phyloP scores from a whole-genome alignment of 2,888 invertebrate species.

The Sinohyriopsis cumingii region DNA sequence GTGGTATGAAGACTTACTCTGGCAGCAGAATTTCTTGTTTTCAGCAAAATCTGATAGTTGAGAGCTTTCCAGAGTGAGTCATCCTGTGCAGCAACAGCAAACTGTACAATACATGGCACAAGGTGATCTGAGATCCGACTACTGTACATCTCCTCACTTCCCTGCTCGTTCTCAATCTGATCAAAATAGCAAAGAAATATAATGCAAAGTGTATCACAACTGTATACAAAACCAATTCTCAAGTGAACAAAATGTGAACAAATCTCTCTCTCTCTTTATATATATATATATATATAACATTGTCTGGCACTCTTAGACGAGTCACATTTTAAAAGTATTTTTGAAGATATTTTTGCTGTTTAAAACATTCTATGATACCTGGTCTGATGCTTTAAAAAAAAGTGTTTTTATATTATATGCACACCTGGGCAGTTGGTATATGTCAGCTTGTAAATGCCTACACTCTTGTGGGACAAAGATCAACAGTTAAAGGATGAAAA shows the following conservation, averaged over 20 bases:
- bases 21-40: conserved; percentile 85
- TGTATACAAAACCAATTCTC: not conserved
- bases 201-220: not conserved
- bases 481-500: too few species aligned
- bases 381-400: too few species aligned
- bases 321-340: too few species aligned
- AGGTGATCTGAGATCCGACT: conserved; percentile 78
- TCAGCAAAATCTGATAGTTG: conserved; percentile 90
- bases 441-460: too few species aligned
- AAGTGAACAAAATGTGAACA: not conserved
- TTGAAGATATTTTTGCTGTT: too few species aligned
- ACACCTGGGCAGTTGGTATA: too few species aligned
- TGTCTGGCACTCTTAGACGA: too few species aligned
- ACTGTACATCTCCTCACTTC: conserved; percentile 77
- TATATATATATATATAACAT: too few species aligned
- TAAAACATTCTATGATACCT: too few species aligned
- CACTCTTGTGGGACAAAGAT: too few species aligned
- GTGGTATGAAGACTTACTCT: conserved; percentile 74
- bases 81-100: conserved; percentile 84
- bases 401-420: too few species aligned
- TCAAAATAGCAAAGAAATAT: not conserved
- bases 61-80: conserved; percentile 91
- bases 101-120: conserved; percentile 86
- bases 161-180: conserved; percentile 68
- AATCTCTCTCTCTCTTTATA: too few species aligned